phyloP scores from a whole-genome alignment of 2,888 invertebrate genomes.

The Didymodactylos carnosus region DNA sequence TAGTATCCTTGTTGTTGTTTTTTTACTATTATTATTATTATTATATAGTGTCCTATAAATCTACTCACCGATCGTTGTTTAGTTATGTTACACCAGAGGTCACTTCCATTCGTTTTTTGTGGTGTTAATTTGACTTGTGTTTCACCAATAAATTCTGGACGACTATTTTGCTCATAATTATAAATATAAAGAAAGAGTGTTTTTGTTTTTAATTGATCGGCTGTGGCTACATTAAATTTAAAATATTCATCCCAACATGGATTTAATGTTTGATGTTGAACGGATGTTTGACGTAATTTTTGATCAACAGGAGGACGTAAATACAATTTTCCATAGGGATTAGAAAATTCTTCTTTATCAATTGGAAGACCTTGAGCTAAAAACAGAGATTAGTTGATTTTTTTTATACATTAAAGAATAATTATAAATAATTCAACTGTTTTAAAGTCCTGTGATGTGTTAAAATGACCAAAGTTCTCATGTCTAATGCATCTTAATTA shows the following conservation, averaged over 20 bases:
- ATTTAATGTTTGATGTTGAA: constrained; percentile 61
- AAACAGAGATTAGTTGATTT: constrained; percentile 12
- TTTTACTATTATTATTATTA: too few relatives aligned
- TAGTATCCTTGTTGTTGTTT: too few relatives aligned
- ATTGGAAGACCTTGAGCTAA: constrained; percentile 53
- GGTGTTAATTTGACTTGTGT: constrained; percentile 56
- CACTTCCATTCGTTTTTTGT: constrained; percentile 54
- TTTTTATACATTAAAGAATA: too few relatives aligned
- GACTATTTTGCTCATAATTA: constrained; percentile 52
- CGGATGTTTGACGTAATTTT: constrained; percentile 61
- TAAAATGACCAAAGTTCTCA: too few relatives aligned
- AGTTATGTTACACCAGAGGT: constrained; percentile 70
- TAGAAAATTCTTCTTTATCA: constrained; percentile 59
- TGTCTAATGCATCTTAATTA: too few relatives aligned
- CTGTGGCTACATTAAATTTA: constrained; percentile 72
- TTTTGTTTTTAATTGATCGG: constrained; percentile 55
- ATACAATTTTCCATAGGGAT: constrained; percentile 62
- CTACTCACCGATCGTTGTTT: constrained; percentile 47
- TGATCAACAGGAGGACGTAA: constrained; percentile 64
- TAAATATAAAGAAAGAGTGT: constrained; percentile 47
- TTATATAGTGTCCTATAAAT: too few relatives aligned
- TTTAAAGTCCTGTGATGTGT: too few relatives aligned
- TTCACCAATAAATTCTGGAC: constrained; percentile 69
- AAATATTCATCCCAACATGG: constrained; percentile 75
- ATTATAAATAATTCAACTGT: too few relatives aligned